These are phyloP conservation scores for Pegoplata infirma DNA, from an alignment of 2,888 invertebrate genomes.

Conservation along the genomic window DNA sequence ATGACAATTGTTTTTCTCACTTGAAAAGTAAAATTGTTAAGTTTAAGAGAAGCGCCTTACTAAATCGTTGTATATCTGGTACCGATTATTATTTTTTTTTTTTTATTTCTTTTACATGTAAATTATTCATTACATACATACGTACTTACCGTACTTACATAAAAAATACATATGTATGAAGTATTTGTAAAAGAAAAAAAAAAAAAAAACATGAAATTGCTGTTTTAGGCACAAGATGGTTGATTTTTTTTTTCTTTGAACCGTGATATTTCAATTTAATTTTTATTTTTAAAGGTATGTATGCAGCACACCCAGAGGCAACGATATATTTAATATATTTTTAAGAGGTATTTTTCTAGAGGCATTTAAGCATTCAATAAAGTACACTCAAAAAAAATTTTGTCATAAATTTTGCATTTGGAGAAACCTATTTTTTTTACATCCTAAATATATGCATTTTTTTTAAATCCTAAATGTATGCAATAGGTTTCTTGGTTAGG, in stretches of 20 bases:
- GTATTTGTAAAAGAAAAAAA: background rate
- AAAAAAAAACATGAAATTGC: too few relatives aligned
- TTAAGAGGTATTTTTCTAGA: background rate
- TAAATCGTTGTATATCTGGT: background rate
- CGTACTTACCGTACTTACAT: background rate
- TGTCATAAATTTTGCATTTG: too few relatives aligned
- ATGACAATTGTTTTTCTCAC: too few relatives aligned
- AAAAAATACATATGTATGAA: background rate
- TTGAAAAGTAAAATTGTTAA: too few relatives aligned
- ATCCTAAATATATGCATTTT: too few relatives aligned
- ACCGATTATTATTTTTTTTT: background rate
- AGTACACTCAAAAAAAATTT: background rate
- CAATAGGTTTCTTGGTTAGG: too few relatives aligned
- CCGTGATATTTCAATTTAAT: background rate
- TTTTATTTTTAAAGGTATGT: background rate
- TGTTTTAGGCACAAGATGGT: background rate
- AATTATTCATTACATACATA: slow-evolving; percentile 23
- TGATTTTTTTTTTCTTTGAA: background rate
- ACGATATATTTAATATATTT: background rate
- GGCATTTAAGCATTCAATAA: background rate
- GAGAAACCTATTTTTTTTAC: too few relatives aligned
- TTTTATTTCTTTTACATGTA: background rate
- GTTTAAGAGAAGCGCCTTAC: too few relatives aligned
- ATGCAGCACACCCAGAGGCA: background rate
- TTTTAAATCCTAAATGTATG: too few relatives aligned